These are phyloP conservation scores for Himalopsyche kuldschensis DNA, from an alignment of 2,888 invertebrate species.

Conservation along the genomic window DNA sequence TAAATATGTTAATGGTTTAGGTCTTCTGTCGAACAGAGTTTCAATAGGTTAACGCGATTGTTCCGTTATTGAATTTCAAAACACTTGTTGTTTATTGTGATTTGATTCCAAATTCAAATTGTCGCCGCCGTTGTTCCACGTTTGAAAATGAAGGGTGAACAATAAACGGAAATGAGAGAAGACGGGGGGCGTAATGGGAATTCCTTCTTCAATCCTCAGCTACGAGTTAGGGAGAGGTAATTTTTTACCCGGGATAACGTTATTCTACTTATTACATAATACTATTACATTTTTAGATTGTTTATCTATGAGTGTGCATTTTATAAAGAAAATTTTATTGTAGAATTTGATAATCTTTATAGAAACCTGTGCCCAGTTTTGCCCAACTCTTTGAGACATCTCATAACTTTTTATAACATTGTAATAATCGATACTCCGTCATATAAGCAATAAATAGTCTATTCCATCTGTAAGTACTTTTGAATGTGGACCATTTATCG, in stretches of 20 bases:
- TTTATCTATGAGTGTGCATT: too few species aligned
- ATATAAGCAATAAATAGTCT: too few species aligned
- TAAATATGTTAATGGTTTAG: background rate
- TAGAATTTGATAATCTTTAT: too few species aligned
- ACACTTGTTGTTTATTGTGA: slow-evolving; percentile 33
- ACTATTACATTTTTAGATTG: too few species aligned
- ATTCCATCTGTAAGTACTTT: too few species aligned
- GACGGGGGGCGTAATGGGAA: slow-evolving; percentile 28
- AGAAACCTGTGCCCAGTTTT: too few species aligned
- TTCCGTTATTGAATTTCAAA: slow-evolving; percentile 24
- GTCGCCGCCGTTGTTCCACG: background rate
- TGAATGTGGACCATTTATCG: too few species aligned
- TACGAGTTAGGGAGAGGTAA: background rate
- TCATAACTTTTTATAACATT: too few species aligned
- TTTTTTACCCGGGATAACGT: slow-evolving; percentile 3
- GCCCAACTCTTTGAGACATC: too few species aligned
- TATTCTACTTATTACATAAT: background rate
- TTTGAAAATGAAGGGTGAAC: slow-evolving; percentile 35
- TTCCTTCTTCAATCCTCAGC: slow-evolving; percentile 5
- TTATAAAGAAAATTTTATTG: too few species aligned
- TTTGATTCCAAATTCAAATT: slow-evolving; percentile 22
- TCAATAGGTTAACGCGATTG: slow-evolving; percentile 22
- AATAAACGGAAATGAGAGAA: slow-evolving; percentile 38
- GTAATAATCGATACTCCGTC: too few species aligned
- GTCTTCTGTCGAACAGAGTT: background rate